Base-by-base conservation (phyloP, 2,797 vertebrate genomes). In the Sphenopsis melanotis region DNA sequence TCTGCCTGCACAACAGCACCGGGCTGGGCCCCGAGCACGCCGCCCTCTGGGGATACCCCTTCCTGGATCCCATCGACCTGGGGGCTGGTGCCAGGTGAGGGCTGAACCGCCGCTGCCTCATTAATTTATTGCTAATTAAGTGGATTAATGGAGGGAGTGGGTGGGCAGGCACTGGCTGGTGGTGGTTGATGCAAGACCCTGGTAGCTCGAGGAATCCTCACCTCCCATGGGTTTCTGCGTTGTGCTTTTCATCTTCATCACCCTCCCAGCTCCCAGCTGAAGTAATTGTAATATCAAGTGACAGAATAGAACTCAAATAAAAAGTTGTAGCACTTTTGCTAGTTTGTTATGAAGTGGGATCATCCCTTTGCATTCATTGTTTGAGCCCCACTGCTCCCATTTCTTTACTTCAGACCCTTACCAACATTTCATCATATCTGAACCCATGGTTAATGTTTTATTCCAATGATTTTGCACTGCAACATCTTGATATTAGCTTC, bases 11-110 rank as follows among this genome's bases (percentile, higher is more conserved):
- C 24, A 96, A 96, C 3, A 17, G 57, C 64, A 83, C 93, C 0
- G 71, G 93, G 78, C 93, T 63, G 3, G 80, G 88, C 6, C 49
- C 19, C 1, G 11, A 49, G 14, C 75, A 82, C 0, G 34, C 65
- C 17, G 91, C 83, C 56, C 83, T 85, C 65, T 98, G 98, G 86
- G 97, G 95, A 7, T 98, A 98, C 68, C 98, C 98, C 11, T 98
- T 98, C 88, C 84, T 88, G 74, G 96, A 95, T 4, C 13, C 93
- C 4, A 22, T 36, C 1, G 3, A 26, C 32, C 61, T 36, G 39
- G 26, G 26, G 12, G 64, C 88, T 4, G 70, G 56, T 2, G 30
- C 47, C 92, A 97, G 97, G 98, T 96, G 77, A 95, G 94, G 18
- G 12, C 23, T 34, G 39, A 32, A 8, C 0, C 0, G 1, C 6